These are phyloP conservation scores for Vidua chalybeata DNA, from an alignment of 2,113 vertebrate species.

Conservation along the genomic window DNA sequence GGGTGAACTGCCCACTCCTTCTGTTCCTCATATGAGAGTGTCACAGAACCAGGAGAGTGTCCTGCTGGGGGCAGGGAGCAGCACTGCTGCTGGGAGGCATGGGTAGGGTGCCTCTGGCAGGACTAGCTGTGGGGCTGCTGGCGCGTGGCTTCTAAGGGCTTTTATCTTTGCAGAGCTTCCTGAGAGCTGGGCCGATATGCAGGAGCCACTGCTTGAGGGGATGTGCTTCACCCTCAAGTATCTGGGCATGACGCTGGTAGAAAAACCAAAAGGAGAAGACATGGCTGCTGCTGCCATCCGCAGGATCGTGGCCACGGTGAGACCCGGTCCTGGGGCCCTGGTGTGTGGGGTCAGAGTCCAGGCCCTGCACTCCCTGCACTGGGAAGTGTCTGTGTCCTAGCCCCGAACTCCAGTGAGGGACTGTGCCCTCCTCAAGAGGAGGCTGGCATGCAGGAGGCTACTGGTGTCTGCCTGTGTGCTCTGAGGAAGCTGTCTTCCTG, in stretches of 20 bases:
- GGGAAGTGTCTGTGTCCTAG: not conserved
- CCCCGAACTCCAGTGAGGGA: not conserved
- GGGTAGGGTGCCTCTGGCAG: not conserved
- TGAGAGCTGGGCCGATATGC: conserved; percentile 87
- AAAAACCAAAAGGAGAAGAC: conserved; percentile 90
- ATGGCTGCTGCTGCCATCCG: conserved; percentile 89
- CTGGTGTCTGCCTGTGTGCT: not conserved
- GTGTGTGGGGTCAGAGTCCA: not conserved
- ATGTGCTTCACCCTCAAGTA: conserved; percentile 91
- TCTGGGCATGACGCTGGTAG: conserved; percentile 89
- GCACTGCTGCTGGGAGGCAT: not conserved
- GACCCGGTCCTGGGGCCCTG: not conserved
- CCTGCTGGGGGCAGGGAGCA: not conserved
- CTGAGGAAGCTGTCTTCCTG: not conserved
- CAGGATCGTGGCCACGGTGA: conserved; percentile 84
- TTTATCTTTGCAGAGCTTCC: conserved; percentile 79
- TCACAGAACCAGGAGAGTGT: not conserved
- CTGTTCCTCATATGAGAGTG: not conserved
- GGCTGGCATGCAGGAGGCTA: accelerated
- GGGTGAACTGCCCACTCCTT: not conserved
- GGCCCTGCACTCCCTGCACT: not conserved
- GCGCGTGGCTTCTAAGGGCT: not conserved
- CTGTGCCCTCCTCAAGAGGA: not conserved
- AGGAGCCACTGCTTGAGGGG: conserved; percentile 88
- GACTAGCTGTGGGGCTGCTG: not conserved